Base-by-base conservation (phyloP, 2,113 vertebrate species). In the Hoplias malabaricus region DNA sequence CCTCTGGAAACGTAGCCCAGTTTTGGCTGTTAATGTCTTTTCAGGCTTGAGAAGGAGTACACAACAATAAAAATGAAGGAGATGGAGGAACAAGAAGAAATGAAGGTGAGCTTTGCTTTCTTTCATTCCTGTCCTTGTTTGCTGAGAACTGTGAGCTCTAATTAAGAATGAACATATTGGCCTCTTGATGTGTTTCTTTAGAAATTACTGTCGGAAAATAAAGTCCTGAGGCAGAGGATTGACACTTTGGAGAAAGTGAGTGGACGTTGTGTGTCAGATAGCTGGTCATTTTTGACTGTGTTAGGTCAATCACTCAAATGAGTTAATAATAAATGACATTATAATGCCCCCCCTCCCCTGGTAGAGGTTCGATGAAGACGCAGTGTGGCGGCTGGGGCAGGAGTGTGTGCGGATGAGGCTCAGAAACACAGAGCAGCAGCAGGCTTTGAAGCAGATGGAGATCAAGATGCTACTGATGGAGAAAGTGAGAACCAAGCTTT, bases 41-140 rank as follows among this genome's bases (percentile, higher is more conserved):
- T 86, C 80, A 99, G 97, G 91, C 92, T 98, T 84, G 97, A 98
- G 87, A 99, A 98, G 80, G 96, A 99, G 82, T 99, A 99, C 87
- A 97, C 95, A 93, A 95, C 96, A 89, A 96, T 98, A 93, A 99
- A 99, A 92, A 95, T 94, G 59, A 98, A 98, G 89, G 96, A 99
- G 90, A 95, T 98, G 95, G 96, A 99, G 88, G 97, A 99, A 73
- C 96, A 98, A 91, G 95, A 98, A 86, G 97, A 98, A 91, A 97
- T 99, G 88, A 99, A 99, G 92, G 97, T 98, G 88, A 87, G 92
- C 25, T 27, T 27, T 16, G 9, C 10, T 66, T 19, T n/a, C 14
- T 62, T 19, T 19, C 19, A 10, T 12, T 14, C 53, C 2, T 23
- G 53, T 23, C n/a, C 21, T 29, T 65, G 11, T 13, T 63, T 65